phyloP scores from a whole-genome alignment of 2,113 vertebrate species.

The Tachysurus vachellii region DNA sequence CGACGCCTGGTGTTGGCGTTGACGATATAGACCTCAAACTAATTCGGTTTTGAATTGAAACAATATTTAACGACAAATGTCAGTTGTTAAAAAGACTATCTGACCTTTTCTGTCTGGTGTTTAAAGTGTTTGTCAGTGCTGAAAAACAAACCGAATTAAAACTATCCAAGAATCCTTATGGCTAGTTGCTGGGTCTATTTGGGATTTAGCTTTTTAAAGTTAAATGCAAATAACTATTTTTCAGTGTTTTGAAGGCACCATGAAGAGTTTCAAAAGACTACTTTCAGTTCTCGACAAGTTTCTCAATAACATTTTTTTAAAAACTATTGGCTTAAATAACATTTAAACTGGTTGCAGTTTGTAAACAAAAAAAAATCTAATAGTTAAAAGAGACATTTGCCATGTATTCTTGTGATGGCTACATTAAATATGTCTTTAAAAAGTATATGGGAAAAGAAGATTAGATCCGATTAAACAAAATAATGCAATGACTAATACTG shows the following conservation, averaged over 20 bases:
- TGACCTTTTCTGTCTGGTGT: neutral
- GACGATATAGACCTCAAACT: neutral
- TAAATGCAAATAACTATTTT: neutral
- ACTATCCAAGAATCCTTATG: neutral
- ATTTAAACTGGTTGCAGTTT: neutral
- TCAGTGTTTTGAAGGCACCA: neutral
- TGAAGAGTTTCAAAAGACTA: neutral
- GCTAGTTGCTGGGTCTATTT: neutral
- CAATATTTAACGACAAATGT: neutral
- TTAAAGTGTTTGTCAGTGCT: neutral
- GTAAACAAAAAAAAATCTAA: neutral
- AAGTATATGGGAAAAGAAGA: neutral
- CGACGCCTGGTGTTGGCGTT: conserved; percentile 8
- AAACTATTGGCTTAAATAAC: neutral
- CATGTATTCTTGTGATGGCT: neutral
- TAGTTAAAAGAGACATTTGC: neutral
- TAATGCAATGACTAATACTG: neutral
- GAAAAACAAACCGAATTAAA: neutral
- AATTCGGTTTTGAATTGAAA: neutral
- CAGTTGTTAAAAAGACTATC: neutral
- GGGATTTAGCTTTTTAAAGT: neutral
- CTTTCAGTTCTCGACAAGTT: neutral
- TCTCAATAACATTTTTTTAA: neutral
- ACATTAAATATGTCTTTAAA: neutral
- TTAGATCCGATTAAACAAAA: neutral